Conservation (phyloP, 2,888 invertebrate genomes). For the Neria commutata region DNA sequence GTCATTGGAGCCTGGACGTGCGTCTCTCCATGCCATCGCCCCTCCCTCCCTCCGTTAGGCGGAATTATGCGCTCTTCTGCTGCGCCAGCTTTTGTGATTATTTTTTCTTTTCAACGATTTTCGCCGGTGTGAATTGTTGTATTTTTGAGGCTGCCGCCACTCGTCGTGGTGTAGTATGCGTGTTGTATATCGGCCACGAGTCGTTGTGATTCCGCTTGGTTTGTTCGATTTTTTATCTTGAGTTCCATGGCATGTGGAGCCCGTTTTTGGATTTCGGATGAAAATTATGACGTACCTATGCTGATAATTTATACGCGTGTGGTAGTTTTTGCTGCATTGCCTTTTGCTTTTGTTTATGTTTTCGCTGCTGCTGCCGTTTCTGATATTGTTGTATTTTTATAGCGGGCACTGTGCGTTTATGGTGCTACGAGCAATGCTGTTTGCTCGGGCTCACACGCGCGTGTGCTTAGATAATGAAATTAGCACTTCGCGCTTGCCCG, state of each 20-base stretch:
- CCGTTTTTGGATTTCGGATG: neutral
- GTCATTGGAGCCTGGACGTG: no score
- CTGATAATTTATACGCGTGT: conserved; percentile 15
- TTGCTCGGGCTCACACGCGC: conserved; percentile 28
- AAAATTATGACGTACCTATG: neutral
- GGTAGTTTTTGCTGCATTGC: conserved; percentile 7
- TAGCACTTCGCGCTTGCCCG: conserved; percentile 39
- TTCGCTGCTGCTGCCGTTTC: conserved; percentile 5
- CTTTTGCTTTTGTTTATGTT: conserved; percentile 19
- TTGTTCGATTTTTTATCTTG: neutral
- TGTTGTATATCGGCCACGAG: no score
- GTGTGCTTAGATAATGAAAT: conserved; percentile 37
- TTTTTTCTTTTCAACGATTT: no score
- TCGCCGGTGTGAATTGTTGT: no score
- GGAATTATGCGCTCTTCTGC: no score
- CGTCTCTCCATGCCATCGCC: no score
- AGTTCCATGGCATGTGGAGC: neutral
- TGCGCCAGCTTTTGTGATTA: no score
- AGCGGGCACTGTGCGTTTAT: neutral
- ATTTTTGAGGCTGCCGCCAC: no score
- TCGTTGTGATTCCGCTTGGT: neutral
- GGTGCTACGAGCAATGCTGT: conserved; percentile 1
- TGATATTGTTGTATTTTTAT: neutral
- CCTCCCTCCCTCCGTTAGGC: neutral
- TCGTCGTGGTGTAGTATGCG: no score